Conservation (phyloP, 2,797 vertebrate species). For the Chrysolophus pictus region DNA sequence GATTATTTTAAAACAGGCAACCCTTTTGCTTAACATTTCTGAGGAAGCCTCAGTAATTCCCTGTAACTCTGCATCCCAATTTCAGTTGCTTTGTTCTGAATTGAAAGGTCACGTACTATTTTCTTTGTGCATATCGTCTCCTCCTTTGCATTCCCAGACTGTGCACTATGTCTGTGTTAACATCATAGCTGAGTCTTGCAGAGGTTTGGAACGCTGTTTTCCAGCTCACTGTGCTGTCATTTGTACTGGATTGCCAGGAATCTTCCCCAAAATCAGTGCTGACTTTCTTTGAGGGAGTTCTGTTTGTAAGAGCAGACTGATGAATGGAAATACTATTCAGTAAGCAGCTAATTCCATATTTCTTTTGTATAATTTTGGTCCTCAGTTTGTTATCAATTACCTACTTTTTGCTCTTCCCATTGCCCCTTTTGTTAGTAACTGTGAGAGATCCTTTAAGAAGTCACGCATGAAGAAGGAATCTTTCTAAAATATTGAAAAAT, state of each 20-base stretch:
- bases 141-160: not conserved
- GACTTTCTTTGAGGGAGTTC: not conserved
- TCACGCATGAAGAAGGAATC: not conserved
- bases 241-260: not conserved
- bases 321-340: not conserved
- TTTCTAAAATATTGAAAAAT: not conserved
- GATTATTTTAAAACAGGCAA: not conserved
- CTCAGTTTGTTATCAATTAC: not conserved
- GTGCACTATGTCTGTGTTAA: not conserved
- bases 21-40: not conserved
- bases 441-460: not conserved
- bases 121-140: not conserved
- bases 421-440: not conserved
- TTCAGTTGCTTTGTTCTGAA: not conserved
- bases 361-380: accelerated
- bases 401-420: not conserved
- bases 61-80: not conserved
- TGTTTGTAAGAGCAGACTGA: not conserved
- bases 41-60: not conserved
- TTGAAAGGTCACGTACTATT: not conserved
- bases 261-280: not conserved
- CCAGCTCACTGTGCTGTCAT: not conserved
- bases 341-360: not conserved
- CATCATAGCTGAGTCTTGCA: not conserved
- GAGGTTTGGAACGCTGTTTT: not conserved